Base-by-base conservation (phyloP, 2,888 invertebrate species). In the Drosophila ustulata region DNA sequence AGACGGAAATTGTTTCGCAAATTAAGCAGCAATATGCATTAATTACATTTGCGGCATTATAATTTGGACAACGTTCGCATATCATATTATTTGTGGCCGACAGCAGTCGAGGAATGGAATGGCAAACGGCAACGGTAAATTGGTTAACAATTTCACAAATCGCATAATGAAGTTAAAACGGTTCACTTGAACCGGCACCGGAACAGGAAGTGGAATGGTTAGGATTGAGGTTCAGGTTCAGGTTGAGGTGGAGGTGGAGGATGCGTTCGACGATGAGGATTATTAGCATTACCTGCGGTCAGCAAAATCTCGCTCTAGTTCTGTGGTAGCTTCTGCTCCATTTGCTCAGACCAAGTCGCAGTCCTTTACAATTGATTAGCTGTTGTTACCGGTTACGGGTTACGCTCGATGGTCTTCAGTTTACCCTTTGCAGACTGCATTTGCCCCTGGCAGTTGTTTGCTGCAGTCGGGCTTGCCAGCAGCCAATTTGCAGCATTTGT, bases 121-220 rank as follows among this genome's bases (percentile, higher is more conserved):
- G 18, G 47, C 57, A 25, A 65, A 43, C 32, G 30, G 68, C 64
- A 66, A 70, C 68, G 80, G 70, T 71, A 86, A 73, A 71, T 75
- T 75, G 69, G 81, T 71, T 83, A 88, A 83, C 84, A 84, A 88
- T 81, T 87, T 73, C 64, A 83, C 73, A 87, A 88, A 88, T 81
- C 82, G 65, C 79, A 84, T 87, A 73, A 84, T 88, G 85, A 78
- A 84, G 84, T 84, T 81, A 62, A 69, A 55, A 23, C 47, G 46
- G 37, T 57, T 57, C 28, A 32, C n/a, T 57, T 28, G 28, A 6
- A 63, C 61, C 61, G 45, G 41, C 52, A 39, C 37, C 61, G 45
- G 41, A 56, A 39, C 37, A 41, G 52, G 59, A 53, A 57, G 32
- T 25, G 13, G 13, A 26, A 9, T 5, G 9, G 28, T 2, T 8